Evolutionary conservation across 2,888 invertebrate species (phyloP), one percentile per base, ranked within the genome.

Genomic region (Romanomermis culicivorax): DNA sequence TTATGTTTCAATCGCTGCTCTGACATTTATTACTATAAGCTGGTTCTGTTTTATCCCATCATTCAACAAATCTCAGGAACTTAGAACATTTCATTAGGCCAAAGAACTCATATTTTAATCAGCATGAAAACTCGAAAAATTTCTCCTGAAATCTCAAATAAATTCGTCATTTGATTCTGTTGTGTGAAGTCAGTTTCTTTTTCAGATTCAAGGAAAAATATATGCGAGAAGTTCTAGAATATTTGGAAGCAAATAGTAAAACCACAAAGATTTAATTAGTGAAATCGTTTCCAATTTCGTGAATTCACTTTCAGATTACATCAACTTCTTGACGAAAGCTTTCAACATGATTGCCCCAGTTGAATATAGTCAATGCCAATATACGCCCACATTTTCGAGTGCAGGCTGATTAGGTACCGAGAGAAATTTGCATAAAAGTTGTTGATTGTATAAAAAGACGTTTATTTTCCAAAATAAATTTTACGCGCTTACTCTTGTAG

Each of bases 311-410:
- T 50, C 59, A 67, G 67, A 68, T 51, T 68, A 68, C 63, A 68
- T 68, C 60, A 68, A 68, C 58, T 64, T 68, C n/a, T 62, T 68
- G 61, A 68, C 68, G 24, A 68, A 68, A 56, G 68, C 68, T n/a
- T 66, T 68, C 62, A 68, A 67, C 61, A 64, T 68, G 66, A 68
- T 68, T 58, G 65, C 68, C 14, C 68, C 68, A 43, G 68, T 68
- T 23, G 68, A 68, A 58, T 68, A 68, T 61, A 66, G 65, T 57
- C 63, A 64, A 48, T 68, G 68, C 54, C 68, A 68, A 56, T 68
- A 68, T 60, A 68, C 68, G 48, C 68, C 68, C 52, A 68, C 68
- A 20, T 68, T 68, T 60, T 66, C 66, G 24, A 63, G 65, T 51
- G 66, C 68, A 42, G 68, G 68, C 58, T 27, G 27, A 49, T 49